phyloP scores from a whole-genome alignment of 2,113 vertebrate species.

The Clarias macrocephalus region DNA sequence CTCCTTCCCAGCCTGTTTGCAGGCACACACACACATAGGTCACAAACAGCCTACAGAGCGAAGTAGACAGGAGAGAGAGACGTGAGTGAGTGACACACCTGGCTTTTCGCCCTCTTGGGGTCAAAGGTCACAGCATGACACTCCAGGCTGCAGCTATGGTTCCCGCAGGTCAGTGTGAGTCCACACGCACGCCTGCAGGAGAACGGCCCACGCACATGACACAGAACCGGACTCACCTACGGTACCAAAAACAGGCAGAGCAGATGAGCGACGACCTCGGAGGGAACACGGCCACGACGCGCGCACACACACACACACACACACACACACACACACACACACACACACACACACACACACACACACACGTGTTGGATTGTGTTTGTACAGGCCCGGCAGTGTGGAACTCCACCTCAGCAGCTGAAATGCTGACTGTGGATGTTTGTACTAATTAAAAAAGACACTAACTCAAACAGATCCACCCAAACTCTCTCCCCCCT shows the following conservation, averaged over 20 bases:
- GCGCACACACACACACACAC: constrained; percentile 31
- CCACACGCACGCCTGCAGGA: constrained; percentile 82
- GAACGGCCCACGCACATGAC: constrained; percentile 76
- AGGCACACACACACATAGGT: background rate
- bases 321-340: background rate
- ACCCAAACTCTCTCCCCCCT: background rate
- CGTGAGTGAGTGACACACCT: constrained; percentile 15
- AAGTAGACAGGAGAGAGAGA: background rate
- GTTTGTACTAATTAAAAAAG: constrained; percentile 26
- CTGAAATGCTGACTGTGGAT: constrained; percentile 20
- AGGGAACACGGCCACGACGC: background rate
- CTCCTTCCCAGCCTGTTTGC: constrained; percentile 74
- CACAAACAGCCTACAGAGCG: background rate
- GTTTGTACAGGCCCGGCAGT: background rate
- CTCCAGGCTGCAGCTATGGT: constrained; percentile 79
- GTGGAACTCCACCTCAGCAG: background rate
- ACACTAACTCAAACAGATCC: constrained; percentile 5
- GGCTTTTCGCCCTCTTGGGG: background rate
- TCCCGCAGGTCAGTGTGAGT: constrained; percentile 75
- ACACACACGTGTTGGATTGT: background rate
- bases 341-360: background rate
- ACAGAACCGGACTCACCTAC: constrained; percentile 77
- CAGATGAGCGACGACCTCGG: too few species aligned
- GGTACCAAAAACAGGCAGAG: constrained; percentile 39
- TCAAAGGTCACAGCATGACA: constrained; percentile 72